phyloP scores from a whole-genome alignment of 2,113 vertebrate species.

The Calypte anna region DNA sequence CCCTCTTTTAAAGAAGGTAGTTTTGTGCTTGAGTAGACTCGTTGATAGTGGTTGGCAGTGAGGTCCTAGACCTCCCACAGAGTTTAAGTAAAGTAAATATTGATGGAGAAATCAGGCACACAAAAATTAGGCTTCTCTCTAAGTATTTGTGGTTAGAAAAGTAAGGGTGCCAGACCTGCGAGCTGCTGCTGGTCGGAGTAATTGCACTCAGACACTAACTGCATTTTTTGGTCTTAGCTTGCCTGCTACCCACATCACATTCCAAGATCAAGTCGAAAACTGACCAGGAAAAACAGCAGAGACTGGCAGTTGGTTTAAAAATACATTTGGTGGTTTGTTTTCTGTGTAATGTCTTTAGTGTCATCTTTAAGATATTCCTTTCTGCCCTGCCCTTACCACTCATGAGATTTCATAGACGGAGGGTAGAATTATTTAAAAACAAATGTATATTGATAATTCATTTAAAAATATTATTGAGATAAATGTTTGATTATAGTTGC shows the following conservation, averaged over 20 bases:
- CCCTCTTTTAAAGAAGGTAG: conserved; percentile 28
- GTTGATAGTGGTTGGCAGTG: conserved; percentile 25
- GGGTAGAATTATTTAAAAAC: not conserved
- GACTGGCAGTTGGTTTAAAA: conserved; percentile 14
- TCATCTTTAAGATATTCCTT: not conserved
- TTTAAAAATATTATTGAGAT: not conserved
- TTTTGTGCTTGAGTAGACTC: conserved; percentile 4
- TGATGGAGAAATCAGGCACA: conserved; percentile 52
- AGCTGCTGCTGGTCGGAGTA: conserved; percentile 44
- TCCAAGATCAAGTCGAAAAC: conserved; percentile 23
- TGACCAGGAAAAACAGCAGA: not conserved
- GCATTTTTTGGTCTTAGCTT: conserved; percentile 48
- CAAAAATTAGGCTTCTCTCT: conserved; percentile 59
- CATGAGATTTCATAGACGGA: not conserved
- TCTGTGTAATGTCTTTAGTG: not conserved
- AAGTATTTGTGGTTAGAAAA: conserved; percentile 66
- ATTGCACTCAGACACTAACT: conserved; percentile 47
- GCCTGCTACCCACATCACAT: not conserved
- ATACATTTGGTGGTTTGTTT: not conserved
- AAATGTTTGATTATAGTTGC: not conserved
- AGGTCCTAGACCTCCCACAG: conserved; percentile 41
- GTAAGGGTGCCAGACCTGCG: conserved; percentile 44
- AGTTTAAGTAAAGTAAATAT: conserved; percentile 67
- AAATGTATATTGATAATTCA: no score
- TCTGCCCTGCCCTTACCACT: not conserved